Percentiles rank a stretch among this genome's conserved stretches.
phyloP scores from a whole-genome alignment of 2,888 invertebrate species.

The Lepidonotus clava region DNA sequence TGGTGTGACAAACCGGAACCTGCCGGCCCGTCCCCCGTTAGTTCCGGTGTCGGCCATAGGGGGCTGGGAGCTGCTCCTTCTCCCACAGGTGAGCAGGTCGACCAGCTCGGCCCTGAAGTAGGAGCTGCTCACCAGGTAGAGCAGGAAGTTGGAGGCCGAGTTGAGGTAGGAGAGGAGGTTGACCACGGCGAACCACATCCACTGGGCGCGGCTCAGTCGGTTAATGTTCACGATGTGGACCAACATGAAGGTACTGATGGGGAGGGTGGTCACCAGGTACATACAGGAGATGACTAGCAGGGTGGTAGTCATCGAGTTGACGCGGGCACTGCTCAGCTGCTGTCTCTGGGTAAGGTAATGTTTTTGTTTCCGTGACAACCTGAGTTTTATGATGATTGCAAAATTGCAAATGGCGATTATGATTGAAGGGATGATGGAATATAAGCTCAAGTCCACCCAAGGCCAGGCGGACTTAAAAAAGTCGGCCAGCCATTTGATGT shows the following conservation, averaged over 20 bases:
- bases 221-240: neutral
- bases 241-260: neutral
- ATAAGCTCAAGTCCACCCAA: neutral
- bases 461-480: neutral
- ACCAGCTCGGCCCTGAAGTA: neutral
- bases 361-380: neutral
- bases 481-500: neutral
- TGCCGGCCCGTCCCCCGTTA: too few relatives aligned
- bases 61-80: slow-evolving; percentile 6
- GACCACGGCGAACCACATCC: slow-evolving; percentile 9
- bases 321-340: neutral
- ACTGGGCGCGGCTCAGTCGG: neutral
- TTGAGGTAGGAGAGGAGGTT: neutral
- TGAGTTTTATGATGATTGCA: neutral
- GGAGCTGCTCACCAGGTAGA: neutral
- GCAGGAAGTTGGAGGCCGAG: neutral
- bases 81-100: neutral
- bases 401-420: neutral
- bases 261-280: neutral
- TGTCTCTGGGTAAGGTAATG: neutral
- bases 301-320: neutral
- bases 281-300: neutral
- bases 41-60: neutral
- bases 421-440: neutral
- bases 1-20: too few relatives aligned